Evolutionary conservation across 2,888 invertebrate genomes (phyloP).

Genomic region (Drosophila greeni): DNA sequence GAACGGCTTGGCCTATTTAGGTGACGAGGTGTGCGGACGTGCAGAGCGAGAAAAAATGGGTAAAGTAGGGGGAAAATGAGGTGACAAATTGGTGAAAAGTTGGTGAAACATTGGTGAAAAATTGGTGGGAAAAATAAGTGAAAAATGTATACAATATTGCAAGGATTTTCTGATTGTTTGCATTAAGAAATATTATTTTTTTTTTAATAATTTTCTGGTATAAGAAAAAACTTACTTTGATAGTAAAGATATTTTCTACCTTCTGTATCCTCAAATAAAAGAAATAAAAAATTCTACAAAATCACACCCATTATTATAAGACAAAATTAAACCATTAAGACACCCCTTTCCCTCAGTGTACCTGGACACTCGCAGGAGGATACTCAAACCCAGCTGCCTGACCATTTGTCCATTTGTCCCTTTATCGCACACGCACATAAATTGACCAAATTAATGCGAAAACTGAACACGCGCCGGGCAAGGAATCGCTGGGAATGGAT

Average conservation of each 20-base stretch:
- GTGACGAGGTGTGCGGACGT: conserved; percentile 11
- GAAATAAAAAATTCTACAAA: too few relatives aligned
- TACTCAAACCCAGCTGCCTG: conserved; percentile 2
- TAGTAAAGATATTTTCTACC: too few relatives aligned
- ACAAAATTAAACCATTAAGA: neutral
- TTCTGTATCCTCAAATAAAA: too few relatives aligned
- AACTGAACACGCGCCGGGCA: conserved; percentile 46
- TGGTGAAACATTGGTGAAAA: neutral
- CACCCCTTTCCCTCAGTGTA: conserved; percentile 1
- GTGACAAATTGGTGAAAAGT: neutral
- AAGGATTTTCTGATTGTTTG: neutral
- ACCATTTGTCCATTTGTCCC: conserved; percentile 39
- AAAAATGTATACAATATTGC: neutral
- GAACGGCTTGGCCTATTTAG: conserved; percentile 53
- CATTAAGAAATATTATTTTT: too few relatives aligned
- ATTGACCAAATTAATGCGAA: conserved; percentile 68
- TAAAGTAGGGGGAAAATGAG: too few relatives aligned
- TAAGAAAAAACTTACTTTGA: too few relatives aligned
- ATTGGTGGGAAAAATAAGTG: neutral
- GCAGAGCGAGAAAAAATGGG: neutral
- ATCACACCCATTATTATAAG: neutral
- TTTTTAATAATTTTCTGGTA: too few relatives aligned
- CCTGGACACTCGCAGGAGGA: neutral
- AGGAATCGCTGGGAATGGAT: conserved; percentile 17
- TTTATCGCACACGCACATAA: conserved; percentile 52